Evolutionary conservation across 2,113 vertebrate species (phyloP).

Genomic region (Colistium nudipinnis): DNA sequence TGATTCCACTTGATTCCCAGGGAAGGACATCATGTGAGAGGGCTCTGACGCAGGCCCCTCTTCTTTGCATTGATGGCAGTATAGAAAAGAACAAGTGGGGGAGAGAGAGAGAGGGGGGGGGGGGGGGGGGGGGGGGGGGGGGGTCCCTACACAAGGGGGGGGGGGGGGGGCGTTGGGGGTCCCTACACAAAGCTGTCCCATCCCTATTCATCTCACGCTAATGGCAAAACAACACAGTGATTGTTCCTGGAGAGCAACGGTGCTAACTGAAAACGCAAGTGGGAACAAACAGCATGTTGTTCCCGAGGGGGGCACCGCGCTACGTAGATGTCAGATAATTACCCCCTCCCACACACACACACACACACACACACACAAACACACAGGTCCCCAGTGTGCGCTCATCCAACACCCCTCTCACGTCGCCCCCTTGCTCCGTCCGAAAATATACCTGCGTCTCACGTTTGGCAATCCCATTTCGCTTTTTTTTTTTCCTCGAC

Average conservation of each 20-base stretch:
- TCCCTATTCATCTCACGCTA: constrained; percentile 83
- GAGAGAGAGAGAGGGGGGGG: not conserved
- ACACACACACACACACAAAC: not conserved
- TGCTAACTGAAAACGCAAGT: constrained; percentile 77
- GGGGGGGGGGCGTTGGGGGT: constrained; percentile 31
- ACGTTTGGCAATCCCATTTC: constrained; percentile 42
- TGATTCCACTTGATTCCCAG: constrained; percentile 58
- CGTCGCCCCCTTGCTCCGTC: constrained; percentile 20
- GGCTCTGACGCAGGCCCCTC: constrained; percentile 30
- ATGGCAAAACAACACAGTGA: constrained; percentile 81
- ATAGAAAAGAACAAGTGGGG: constrained; percentile 39
- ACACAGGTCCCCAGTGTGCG: constrained; percentile 54
- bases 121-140: not conserved
- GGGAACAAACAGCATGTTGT: constrained; percentile 81
- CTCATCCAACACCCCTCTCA: constrained; percentile 48
- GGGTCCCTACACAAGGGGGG: no score
- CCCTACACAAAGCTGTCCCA: constrained; percentile 77
- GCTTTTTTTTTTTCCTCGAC: no score
- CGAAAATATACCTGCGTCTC: constrained; percentile 79
- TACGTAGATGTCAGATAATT: constrained; percentile 82
- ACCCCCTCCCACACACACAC: constrained; percentile 52
- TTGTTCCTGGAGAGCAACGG: constrained; percentile 79
- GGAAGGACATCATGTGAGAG: constrained; percentile 50
- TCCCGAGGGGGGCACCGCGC: constrained; percentile 74
- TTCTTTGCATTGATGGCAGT: constrained; percentile 42